Conservation (phyloP, 2,113 vertebrate species). For the Pelobates fuscus region DNA sequence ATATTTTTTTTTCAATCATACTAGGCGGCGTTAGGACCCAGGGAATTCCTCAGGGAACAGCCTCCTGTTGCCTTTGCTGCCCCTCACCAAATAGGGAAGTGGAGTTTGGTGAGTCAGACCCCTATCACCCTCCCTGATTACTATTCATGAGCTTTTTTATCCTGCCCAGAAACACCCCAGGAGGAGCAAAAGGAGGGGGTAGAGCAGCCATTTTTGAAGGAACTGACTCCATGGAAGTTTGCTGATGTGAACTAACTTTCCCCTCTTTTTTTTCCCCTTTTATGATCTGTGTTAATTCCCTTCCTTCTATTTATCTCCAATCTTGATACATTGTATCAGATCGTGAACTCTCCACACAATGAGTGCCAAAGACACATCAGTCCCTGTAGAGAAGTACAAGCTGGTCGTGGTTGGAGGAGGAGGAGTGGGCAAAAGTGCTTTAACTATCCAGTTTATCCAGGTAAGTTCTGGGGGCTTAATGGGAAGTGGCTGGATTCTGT, state of each 20-base stretch:
- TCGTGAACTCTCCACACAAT: background rate
- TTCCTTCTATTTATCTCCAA: background rate
- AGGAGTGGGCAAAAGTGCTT: slow-evolving; percentile 71
- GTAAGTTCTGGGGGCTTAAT: too few species aligned
- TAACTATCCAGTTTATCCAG: slow-evolving; percentile 74
- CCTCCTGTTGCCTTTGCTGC: slow-evolving; percentile 31
- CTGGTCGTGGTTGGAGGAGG: slow-evolving; percentile 73
- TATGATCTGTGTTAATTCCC: background rate
- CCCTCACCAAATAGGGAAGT: slow-evolving; percentile 54
- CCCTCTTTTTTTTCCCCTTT: too few species aligned
- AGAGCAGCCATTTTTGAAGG: slow-evolving; percentile 44
- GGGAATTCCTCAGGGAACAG: background rate
- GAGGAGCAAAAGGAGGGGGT: slow-evolving; percentile 7
- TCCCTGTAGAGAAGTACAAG: slow-evolving; percentile 69
- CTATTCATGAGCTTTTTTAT: slow-evolving; percentile 42
- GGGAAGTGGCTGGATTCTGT: too few species aligned
- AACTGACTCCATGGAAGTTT: slow-evolving; percentile 44
- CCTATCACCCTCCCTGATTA: slow-evolving; percentile 15
- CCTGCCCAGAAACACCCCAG: slow-evolving; percentile 19
- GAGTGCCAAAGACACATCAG: slow-evolving; percentile 51
- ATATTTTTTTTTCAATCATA: too few species aligned
- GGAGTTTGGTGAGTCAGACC: slow-evolving; percentile 33
- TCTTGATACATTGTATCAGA: background rate
- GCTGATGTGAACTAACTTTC: slow-evolving; percentile 26
- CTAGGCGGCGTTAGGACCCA: slow-evolving; percentile 36